Percentiles rank a stretch among this genome's conserved stretches.
Evolutionary conservation across 1,140 invertebrate genomes (phyloP).

Genomic region (Varroa destructor): DNA sequence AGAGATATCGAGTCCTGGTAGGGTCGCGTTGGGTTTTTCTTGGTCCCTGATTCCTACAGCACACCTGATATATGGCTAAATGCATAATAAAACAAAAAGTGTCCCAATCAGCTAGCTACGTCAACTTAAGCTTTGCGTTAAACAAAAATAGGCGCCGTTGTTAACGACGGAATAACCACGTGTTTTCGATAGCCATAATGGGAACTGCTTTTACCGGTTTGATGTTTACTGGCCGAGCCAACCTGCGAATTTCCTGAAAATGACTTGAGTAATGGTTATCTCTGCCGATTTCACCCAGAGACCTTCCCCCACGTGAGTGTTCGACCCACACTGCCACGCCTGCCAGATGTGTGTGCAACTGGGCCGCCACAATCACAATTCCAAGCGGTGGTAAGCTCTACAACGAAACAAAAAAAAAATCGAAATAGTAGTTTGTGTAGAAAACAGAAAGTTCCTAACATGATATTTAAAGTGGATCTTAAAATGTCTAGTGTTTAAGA

Average conservation of each 20-base stretch:
- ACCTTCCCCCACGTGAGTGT: slow-evolving; percentile 60
- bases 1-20: background rate
- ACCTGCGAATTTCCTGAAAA: slow-evolving; percentile 86
- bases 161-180: no score
- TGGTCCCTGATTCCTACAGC: no score
- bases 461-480: background rate
- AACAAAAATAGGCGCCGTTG: no score
- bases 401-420: background rate
- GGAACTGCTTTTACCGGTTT: slow-evolving; percentile 55
- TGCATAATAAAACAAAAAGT: no score
- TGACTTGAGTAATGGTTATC: slow-evolving; percentile 95
- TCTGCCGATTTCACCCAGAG: slow-evolving; percentile 66
- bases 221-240: slow-evolving; percentile 62
- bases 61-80: no score
- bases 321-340: slow-evolving; percentile 68
- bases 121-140: no score
- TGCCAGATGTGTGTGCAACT: slow-evolving; percentile 90
- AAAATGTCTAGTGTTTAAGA: background rate
- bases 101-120: no score
- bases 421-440: no score
- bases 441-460: background rate
- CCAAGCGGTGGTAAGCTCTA: slow-evolving; percentile 65
- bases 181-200: background rate
- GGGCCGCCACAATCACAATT: slow-evolving; percentile 85
- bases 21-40: no score